Evolutionary conservation across 2,797 vertebrate genomes (phyloP).

Genomic region (Sandelia bainsii): DNA sequence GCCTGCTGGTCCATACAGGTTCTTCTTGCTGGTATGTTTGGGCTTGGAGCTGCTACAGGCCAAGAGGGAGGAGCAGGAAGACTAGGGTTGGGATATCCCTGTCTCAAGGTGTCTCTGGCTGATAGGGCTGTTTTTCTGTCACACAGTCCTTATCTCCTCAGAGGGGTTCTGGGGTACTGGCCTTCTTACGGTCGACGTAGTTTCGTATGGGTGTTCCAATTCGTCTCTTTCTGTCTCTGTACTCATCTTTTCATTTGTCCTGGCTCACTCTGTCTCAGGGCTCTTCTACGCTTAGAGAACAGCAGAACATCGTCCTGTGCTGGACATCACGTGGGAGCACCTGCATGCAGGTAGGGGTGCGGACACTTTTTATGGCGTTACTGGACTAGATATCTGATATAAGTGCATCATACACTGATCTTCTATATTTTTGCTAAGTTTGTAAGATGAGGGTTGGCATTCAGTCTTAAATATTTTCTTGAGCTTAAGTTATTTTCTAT

Average conservation of each 20-base stretch:
- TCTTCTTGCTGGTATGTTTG: not conserved
- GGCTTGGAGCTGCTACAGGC: constrained; percentile 17
- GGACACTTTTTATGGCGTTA: not conserved
- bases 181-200: constrained; percentile 58
- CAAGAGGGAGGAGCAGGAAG: constrained; percentile 65
- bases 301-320: constrained; percentile 46
- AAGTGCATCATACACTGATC: not conserved
- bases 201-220: constrained; percentile 82
- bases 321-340: constrained; percentile 77
- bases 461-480: not conserved
- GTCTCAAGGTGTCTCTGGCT: constrained; percentile 76
- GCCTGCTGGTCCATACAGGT: constrained; percentile 14
- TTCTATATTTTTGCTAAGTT: not conserved
- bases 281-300: constrained; percentile 48
- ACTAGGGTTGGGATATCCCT: constrained; percentile 84
- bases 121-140: constrained; percentile 78
- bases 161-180: constrained; percentile 47
- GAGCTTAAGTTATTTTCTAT: not conserved
- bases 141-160: constrained; percentile 74
- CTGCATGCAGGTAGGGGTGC: constrained; percentile 83
- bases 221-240: constrained; percentile 25
- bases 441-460: not conserved
- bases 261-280: constrained; percentile 65
- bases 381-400: not conserved
- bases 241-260: constrained; percentile 28